These are phyloP conservation scores for Punctoribates punctum DNA, from an alignment of 2,888 invertebrate genomes.

Conservation along the genomic window DNA sequence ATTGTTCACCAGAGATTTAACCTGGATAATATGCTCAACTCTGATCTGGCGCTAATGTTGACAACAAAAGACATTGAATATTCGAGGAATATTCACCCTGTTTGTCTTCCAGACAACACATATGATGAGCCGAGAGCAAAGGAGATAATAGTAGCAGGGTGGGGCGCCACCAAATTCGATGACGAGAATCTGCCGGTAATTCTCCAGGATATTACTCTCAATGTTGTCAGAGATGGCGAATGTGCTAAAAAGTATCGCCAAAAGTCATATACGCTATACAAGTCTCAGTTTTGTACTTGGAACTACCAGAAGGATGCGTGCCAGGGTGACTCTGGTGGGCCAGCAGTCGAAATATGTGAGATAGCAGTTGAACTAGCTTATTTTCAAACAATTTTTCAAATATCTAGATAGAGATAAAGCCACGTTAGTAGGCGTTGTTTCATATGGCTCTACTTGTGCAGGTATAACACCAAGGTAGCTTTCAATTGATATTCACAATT, in stretches of 20 bases:
- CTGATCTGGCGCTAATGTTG: not conserved
- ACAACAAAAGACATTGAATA: not conserved
- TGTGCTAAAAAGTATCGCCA: not conserved
- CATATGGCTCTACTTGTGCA: slow-evolving; percentile 18
- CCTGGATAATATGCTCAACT: slow-evolving; percentile 15
- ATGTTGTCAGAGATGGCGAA: not conserved
- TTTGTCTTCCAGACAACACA: not conserved
- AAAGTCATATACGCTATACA: not conserved
- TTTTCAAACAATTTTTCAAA: not conserved
- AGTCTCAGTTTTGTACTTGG: slow-evolving; percentile 24
- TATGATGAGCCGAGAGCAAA: not conserved
- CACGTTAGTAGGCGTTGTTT: not conserved
- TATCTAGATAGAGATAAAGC: not conserved
- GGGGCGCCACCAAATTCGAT: not conserved
- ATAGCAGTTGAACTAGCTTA: not conserved
- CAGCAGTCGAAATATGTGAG: not conserved
- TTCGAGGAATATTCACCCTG: not conserved
- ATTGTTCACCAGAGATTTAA: slow-evolving; percentile 20
- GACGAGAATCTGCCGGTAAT: not conserved
- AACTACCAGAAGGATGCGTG: slow-evolving; percentile 1
- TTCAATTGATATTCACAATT: not conserved
- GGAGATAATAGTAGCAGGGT: not conserved
- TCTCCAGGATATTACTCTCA: not conserved
- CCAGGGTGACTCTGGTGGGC: slow-evolving; percentile 28
- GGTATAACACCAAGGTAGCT: not conserved